Percentiles rank a stretch among this genome's conserved stretches.
phyloP scores from a whole-genome alignment of 2,797 vertebrate genomes.

The Morelia viridis region DNA sequence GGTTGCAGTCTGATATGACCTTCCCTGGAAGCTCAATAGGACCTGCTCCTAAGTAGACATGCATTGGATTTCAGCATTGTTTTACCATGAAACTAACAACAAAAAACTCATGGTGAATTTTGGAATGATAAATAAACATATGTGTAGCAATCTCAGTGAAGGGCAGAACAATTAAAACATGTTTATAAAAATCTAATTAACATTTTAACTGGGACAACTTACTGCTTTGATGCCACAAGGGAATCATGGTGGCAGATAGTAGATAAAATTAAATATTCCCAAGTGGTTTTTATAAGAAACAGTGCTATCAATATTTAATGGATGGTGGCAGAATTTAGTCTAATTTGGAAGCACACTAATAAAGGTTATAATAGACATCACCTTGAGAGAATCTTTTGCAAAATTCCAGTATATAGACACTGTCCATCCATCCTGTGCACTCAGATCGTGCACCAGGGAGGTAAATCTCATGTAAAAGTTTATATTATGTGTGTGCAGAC shows the following conservation, averaged over 20 bases:
- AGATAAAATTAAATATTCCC: conserved; percentile 75
- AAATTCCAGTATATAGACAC: conserved; percentile 32
- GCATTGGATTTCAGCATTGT: conserved; percentile 62
- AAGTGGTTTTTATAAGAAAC: conserved; percentile 64
- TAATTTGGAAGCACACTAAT: conserved; percentile 72
- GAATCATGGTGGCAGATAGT: conserved; percentile 65
- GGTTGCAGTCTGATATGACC: background rate
- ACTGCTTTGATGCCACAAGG: conserved; percentile 62
- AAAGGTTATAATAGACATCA: conserved; percentile 72
- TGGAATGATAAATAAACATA: conserved; percentile 76
- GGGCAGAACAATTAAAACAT: conserved; percentile 68
- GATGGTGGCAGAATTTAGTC: conserved; percentile 71
- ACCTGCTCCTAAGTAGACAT: background rate
- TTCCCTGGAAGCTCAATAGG: background rate
- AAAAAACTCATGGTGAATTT: conserved; percentile 58
- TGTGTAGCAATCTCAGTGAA: conserved; percentile 70
- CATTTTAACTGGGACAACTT: conserved; percentile 75
- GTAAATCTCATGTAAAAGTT: background rate
- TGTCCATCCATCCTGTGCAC: too few relatives aligned
- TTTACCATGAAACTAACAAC: conserved; percentile 68
- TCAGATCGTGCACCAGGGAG: background rate
- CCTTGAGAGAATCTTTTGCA: conserved; percentile 65
- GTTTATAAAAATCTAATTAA: conserved; percentile 78
- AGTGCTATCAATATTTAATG: conserved; percentile 75
- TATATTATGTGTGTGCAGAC: background rate